Percentiles rank a stretch among this genome's conserved stretches.
These are phyloP conservation scores for Seriola aureovittata DNA, from an alignment of 2,113 vertebrate genomes.

Conservation along the genomic window DNA sequence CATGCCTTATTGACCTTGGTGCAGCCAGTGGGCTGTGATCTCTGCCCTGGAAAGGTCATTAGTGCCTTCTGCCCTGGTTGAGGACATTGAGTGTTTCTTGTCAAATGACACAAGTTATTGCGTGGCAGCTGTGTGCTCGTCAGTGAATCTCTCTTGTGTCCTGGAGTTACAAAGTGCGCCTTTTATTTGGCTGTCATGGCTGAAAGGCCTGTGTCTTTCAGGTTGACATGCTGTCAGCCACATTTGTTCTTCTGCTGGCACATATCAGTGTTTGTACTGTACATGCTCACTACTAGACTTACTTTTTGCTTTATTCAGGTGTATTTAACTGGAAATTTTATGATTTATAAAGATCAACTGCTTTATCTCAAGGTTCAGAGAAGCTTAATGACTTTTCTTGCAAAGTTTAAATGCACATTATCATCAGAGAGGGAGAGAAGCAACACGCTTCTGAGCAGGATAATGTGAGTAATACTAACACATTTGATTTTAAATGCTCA, in stretches of 20 bases:
- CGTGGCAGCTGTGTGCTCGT: constrained; percentile 41
- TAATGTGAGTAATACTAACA: constrained; percentile 12
- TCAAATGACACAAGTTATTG: constrained; percentile 47
- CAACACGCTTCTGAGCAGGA: neutral
- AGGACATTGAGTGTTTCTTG: constrained; percentile 22
- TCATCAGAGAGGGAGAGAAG: constrained; percentile 2
- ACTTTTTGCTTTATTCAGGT: neutral
- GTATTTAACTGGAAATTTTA: neutral
- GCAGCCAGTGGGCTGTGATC: constrained; percentile 41
- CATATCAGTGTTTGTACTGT: neutral
- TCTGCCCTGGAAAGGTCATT: constrained; percentile 51
- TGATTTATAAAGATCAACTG: neutral
- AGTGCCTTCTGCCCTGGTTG: constrained; percentile 8
- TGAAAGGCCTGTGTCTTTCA: constrained; percentile 39
- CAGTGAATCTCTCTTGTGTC: constrained; percentile 40
- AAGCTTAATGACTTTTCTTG: constrained; percentile 2
- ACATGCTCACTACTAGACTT: neutral
- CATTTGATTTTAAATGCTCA: constrained; percentile 21
- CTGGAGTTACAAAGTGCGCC: constrained; percentile 23
- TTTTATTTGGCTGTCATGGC: constrained; percentile 37
- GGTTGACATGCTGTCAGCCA: constrained; percentile 25
- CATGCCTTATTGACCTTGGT: constrained; percentile 48
- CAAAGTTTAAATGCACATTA: neutral
- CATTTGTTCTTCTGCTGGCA: constrained; percentile 24
- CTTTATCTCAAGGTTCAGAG: neutral